A percentile compares a stretch with the other conserved stretches of the same genome.
phyloP scores from a whole-genome alignment of 2,113 vertebrate species.

The Gadus macrocephalus region DNA sequence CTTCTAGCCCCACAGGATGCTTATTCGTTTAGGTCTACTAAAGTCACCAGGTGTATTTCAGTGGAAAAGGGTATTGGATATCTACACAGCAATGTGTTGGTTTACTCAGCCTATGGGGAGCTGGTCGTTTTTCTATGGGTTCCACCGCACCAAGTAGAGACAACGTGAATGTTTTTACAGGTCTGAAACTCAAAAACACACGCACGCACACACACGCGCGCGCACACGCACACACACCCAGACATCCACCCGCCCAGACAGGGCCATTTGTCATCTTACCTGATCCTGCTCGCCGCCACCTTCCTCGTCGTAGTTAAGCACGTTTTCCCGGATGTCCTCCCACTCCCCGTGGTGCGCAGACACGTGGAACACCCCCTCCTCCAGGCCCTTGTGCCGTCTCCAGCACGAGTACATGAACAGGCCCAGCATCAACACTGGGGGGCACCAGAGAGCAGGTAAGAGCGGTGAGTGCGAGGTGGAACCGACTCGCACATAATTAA shows the following conservation, averaged over 20 bases:
- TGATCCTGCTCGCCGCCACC: slow-evolving; percentile 87
- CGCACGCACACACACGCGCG: neutral
- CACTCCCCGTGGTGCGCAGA: slow-evolving; percentile 75
- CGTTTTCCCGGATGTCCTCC: slow-evolving; percentile 86
- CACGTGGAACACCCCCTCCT: slow-evolving; percentile 70
- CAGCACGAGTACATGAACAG: slow-evolving; percentile 79
- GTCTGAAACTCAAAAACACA: neutral
- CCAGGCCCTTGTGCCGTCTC: slow-evolving; percentile 72
- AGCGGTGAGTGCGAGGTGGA: slow-evolving; percentile 7
- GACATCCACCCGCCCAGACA: neutral
- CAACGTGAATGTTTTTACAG: no score
- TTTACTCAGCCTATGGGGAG: no score
- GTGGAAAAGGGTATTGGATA: no score
- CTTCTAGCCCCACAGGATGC: no score
- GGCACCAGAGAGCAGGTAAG: slow-evolving; percentile 56
- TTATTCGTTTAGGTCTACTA: no score
- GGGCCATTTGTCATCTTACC: slow-evolving; percentile 54
- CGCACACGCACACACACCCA: neutral
- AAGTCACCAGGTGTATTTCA: no score
- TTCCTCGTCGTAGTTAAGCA: slow-evolving; percentile 87
- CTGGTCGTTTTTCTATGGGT: no score
- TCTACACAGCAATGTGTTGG: no score
- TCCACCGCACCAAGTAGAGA: no score
- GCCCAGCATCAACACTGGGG: slow-evolving; percentile 78
- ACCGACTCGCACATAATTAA: slow-evolving; percentile 19